Evolutionary conservation across 2,797 vertebrate species (phyloP), one percentile per base, ranked within the genome.

Genomic region (Melanotaenia parkinsoni): DNA sequence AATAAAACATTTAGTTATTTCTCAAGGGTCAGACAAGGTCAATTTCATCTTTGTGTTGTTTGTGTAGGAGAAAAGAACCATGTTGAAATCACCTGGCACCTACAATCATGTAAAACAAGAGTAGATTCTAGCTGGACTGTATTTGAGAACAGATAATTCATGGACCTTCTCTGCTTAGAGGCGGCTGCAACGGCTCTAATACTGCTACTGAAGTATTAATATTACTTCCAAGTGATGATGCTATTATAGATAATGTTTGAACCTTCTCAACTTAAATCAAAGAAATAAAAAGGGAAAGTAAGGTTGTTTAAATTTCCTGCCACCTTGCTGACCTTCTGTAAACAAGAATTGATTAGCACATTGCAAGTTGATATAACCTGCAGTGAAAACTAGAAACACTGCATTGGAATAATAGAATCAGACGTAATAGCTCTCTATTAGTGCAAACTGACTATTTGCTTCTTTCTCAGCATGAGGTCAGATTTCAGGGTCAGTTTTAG

Each of bases 1-100:
- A 74, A 79, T 58, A 37, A 82, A 76, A 80, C 51, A 74, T 75
- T 77, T 26, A 35, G 37, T 70, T 74, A 40, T 74, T 70, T 74
- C 62, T 63, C 22, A 62, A 72, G 54, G 53, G 35, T 24, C 54
- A 51, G 32, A 76, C 45, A 58, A 60, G 68, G 71, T 71, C 73
- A 58, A 57, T 57, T 58, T 7, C 59, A 37, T 77, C 38, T 71
- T 24, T 7, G 18, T 71, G 37, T 67, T 51, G 43, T 10, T 60
- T 5, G 7, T 38, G 47, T 16, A 40, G 13, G 24, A 76, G 32
- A 74, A 61, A 56, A 64, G 22, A 14, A 45, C 26, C 26, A 53
- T 30, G 1, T 2, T 30, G 58, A 47, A 76, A 72, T 54, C 10
- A 20, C 33, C 26, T 64, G 8, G 35, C 20, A 38, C n/a, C 57